Evolutionary conservation across 2,888 invertebrate species (phyloP).

Genomic region (Ichneumon xanthorius): DNA sequence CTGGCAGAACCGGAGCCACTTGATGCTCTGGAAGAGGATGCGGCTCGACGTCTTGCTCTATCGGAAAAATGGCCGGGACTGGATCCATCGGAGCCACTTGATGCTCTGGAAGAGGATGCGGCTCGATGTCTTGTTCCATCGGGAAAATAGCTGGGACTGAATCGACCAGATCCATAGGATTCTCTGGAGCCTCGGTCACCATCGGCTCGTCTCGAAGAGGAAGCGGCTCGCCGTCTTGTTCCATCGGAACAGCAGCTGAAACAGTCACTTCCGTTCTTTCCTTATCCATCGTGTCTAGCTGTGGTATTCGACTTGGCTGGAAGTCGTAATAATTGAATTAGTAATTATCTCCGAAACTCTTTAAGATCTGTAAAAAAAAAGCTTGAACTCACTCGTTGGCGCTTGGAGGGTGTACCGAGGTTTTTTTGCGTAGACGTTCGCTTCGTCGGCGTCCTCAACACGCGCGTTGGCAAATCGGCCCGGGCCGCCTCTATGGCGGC

Average conservation of each 20-base stretch:
- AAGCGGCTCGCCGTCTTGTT: not conserved
- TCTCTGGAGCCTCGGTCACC: not conserved
- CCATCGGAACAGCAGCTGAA: not conserved
- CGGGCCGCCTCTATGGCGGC: not conserved
- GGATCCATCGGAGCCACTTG: too few relatives aligned
- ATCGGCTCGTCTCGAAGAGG: not conserved
- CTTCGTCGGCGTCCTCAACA: constrained; percentile 45
- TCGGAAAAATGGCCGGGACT: too few relatives aligned
- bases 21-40: too few relatives aligned
- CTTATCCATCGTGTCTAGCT: not conserved
- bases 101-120: not conserved
- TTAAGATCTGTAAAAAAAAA: not conserved
- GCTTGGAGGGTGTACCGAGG: constrained; percentile 61
- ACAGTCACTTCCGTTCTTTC: not conserved
- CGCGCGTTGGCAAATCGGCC: not conserved
- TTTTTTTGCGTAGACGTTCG: constrained; percentile 27
- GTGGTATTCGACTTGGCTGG: not conserved
- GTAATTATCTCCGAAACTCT: not conserved
- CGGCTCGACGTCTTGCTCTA: too few relatives aligned
- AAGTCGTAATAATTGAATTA: not conserved
- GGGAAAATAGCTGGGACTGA: not conserved
- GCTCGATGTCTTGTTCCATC: not conserved
- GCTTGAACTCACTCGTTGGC: constrained; percentile 48
- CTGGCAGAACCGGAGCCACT: too few relatives aligned
- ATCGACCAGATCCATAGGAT: not conserved